Conservation (phyloP, 2,797 vertebrate species). For the Glyptemys insculpta region DNA sequence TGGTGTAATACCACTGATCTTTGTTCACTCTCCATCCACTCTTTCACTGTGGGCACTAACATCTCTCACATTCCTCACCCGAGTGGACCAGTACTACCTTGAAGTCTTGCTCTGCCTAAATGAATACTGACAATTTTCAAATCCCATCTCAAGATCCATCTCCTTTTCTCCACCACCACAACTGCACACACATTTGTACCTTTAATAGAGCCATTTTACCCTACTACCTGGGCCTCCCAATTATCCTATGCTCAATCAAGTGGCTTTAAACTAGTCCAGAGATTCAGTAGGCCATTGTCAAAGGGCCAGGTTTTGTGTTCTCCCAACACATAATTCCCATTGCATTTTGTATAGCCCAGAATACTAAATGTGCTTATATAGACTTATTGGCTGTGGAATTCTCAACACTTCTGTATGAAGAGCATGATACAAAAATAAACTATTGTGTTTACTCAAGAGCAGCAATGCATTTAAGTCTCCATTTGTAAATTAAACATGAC, state of each 20-base stretch:
- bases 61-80: not conserved
- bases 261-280: not conserved
- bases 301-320: not conserved
- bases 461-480: conserved; percentile 11
- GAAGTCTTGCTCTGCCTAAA: not conserved
- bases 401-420: not conserved
- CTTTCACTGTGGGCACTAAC: not conserved
- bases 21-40: not conserved
- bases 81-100: not conserved
- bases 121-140: not conserved
- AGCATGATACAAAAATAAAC: not conserved
- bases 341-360: not conserved
- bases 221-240: not conserved
- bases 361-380: not conserved
- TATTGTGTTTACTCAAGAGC: conserved; percentile 3
- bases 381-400: not conserved
- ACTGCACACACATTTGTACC: not conserved
- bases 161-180: not conserved
- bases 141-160: not conserved
- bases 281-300: fast-evolving
- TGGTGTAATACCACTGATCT: not conserved
- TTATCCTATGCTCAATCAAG: not conserved
- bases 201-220: not conserved
- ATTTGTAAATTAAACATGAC: not conserved
- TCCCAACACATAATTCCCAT: not conserved